These are phyloP conservation scores for Excalfactoria chinensis DNA, from an alignment of 2,113 vertebrate species.

Conservation along the genomic window DNA sequence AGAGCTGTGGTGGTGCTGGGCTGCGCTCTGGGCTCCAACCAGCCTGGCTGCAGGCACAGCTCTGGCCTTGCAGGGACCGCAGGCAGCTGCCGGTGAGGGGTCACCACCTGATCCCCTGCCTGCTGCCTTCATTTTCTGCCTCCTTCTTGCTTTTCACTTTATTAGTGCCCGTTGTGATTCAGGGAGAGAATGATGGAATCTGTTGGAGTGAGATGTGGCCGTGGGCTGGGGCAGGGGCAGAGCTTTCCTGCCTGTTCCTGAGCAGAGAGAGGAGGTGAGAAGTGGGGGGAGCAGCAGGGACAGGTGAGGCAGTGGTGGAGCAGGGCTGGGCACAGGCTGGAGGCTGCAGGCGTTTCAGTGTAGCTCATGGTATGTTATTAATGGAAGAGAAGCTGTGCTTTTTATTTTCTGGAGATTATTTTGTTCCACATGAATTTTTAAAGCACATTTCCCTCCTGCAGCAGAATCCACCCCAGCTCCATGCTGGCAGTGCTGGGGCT, in stretches of 20 bases:
- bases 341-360: not conserved
- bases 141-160: constrained; percentile 47
- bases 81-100: not conserved
- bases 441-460: not conserved
- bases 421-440: constrained; percentile 63
- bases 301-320: not conserved
- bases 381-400: constrained; percentile 49
- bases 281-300: not conserved
- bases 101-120: constrained; percentile 16
- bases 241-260: too few relatives aligned
- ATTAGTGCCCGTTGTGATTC: constrained; percentile 45
- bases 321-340: constrained; percentile 5
- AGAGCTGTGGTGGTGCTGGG: too few relatives aligned
- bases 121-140: constrained; percentile 49
- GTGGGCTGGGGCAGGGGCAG: not conserved
- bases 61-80: too few relatives aligned
- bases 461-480: not conserved
- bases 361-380: constrained; percentile 39
- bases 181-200: constrained; percentile 41
- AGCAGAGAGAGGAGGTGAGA: not conserved
- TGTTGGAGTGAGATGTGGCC: not conserved
- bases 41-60: too few relatives aligned
- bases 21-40: too few relatives aligned
- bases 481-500: not conserved
- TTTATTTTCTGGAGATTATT: constrained; percentile 61